Percentiles rank a stretch among this genome's conserved stretches.
Evolutionary conservation across 2,888 invertebrate genomes (phyloP).

Genomic region (Ochropacha duplaris): DNA sequence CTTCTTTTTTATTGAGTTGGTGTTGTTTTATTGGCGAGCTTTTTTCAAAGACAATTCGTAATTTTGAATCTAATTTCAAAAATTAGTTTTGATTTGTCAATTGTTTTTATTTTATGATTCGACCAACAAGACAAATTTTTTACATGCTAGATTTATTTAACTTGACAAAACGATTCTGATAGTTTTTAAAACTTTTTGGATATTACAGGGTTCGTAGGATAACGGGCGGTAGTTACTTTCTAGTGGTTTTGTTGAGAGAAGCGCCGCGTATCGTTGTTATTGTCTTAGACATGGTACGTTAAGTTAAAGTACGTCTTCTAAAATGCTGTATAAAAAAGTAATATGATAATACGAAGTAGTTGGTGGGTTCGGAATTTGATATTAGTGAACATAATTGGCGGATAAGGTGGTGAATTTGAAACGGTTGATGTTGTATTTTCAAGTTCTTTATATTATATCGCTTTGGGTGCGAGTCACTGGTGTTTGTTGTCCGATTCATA

Average conservation of each 20-base stretch:
- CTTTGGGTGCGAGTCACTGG: slow-evolving; percentile 1
- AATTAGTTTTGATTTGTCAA: too few species aligned
- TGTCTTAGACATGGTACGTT: slow-evolving; percentile 40
- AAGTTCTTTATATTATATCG: slow-evolving; percentile 5
- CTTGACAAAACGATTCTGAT: slow-evolving; percentile 21
- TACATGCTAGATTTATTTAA: slow-evolving; percentile 18
- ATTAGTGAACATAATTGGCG: slow-evolving; percentile 29
- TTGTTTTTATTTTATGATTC: neutral
- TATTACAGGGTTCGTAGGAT: slow-evolving; percentile 58
- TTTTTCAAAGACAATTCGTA: neutral
- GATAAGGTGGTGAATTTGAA: slow-evolving; percentile 9
- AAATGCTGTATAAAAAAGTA: slow-evolving; percentile 20
- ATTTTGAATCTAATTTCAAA: neutral
- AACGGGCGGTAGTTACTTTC: slow-evolving; percentile 25
- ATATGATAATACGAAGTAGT: slow-evolving; percentile 17
- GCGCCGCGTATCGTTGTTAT: slow-evolving; percentile 46
- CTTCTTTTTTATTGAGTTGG: slow-evolving; percentile 5
- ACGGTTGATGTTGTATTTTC: neutral
- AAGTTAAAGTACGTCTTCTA: slow-evolving; percentile 37
- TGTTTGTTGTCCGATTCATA: neutral
- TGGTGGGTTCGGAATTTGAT: slow-evolving; percentile 24
- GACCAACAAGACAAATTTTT: too few species aligned
- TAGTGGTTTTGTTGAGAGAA: slow-evolving; percentile 36
- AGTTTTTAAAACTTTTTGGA: slow-evolving; percentile 34
- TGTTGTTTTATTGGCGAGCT: slow-evolving; percentile 4